Evolutionary conservation across 1,140 invertebrate genomes (phyloP), one percentile per base, ranked within the genome.

Genomic region (Idris sp.): DNA sequence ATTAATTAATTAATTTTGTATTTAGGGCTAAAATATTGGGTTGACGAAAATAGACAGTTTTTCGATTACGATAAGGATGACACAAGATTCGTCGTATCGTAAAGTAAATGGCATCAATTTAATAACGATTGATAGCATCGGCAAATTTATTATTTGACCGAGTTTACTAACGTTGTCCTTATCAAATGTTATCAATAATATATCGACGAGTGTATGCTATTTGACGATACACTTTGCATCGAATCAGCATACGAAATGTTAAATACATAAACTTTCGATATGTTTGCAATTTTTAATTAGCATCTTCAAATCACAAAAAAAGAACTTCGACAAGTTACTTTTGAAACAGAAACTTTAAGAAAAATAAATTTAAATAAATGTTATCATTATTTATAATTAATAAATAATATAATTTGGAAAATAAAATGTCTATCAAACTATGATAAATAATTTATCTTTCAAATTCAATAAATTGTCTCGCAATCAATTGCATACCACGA

Each of bases 71-170:
- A 65, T 73, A 73, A 73, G 62, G 41, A 68, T 68, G 72, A 62
- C 72, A 61, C 69, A 16, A 74, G 72, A 74, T 74, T 48, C 15
- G n/a, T n/a, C n/a, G 9, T 74, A 68, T 68, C 72, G 36, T 22
- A 9, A 36, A 48, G 72, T 74, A 74, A 74, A 74, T 74, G 58
- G 58, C 72, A 74, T 74, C 72, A 68, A 74, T 74, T 74, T 74
- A 74, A 74, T 74, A 74, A 74, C 62, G 49, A 26, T 1, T 5
- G 72, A 74, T 68, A 74, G 41, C 35, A 68, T 68, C 64, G 43
- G 64, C 44, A 44, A 75, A 75, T 75, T 75, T 75, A 75, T 75
- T 75, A 75, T 75, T 75, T 69, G 72, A 75, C 64, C 72, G 72
- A 75, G 64, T 75, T 68, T 69, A 58, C 58, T 58, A 62, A 69